Base-by-base conservation (phyloP, 2,113 vertebrate genomes). In the Dicrurus megarhynchus region DNA sequence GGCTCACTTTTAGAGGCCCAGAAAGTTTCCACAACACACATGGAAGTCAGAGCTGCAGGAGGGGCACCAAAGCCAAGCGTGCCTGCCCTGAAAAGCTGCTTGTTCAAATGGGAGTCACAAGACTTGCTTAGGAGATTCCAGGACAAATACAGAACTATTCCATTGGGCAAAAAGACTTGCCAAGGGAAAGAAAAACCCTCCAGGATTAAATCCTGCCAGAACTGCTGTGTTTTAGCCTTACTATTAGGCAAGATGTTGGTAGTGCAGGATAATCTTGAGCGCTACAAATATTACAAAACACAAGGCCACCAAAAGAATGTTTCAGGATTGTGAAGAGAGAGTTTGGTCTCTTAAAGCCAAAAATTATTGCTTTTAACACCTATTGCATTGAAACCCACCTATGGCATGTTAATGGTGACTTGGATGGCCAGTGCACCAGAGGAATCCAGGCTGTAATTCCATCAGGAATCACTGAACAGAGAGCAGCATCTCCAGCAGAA, bases 61-160 rank as follows among this genome's bases (percentile, higher is more conserved):
- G 37, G 78, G 50, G 53, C 74, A 52, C n/a, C 61, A 16, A 23
- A 68, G 64, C 68, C 46, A 61, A 90, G 77, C 7, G 47, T 63
- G 56, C 44, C 52, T 18, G 65, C 89, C 84, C 91, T 73, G 50
- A 83, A 97, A 96, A 97, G 95, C 97, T 92, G 87, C 95, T 97
- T 97, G 92, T 78, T 83, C 87, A 50, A 70, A 61, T 16, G 92
- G 75, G 46, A 96, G 91, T 97, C 97, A 97, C 94, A 96, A 95
- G 97, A 96, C 78, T 89, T 0, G 21, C 84, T 97, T 69, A 97
- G 78, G 89, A 87, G 87, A 95, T 95, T 95, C 83, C 65, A 91
- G 91, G 78, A 94, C 97, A 97, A 97, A 95, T 8, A 96, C 95
- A 94, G 19, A 55, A 50, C 44, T 27, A 75, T 86, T 77, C 75